Percentiles rank a stretch among this genome's conserved stretches.
Evolutionary conservation across 1,140 invertebrate genomes (phyloP).

Genomic region (Aricia agestis): DNA sequence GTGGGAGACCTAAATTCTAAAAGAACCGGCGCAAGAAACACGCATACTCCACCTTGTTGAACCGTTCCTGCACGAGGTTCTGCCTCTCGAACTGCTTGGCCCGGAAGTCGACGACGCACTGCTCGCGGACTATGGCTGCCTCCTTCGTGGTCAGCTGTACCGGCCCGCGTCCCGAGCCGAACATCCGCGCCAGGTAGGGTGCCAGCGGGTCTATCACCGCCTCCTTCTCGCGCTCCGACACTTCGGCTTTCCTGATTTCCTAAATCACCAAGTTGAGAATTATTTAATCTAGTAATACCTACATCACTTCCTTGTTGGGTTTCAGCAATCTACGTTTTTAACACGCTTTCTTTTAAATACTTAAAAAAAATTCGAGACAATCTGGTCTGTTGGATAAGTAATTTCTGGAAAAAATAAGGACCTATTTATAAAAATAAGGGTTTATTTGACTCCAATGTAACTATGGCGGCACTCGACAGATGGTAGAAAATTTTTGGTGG

Average conservation of each 20-base stretch:
- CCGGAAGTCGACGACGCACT: conserved; percentile 71
- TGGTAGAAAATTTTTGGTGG: too few relatives aligned
- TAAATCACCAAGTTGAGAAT: conserved; percentile 21
- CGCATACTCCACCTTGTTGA: conserved; percentile 52
- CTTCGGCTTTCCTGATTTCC: conserved; percentile 60
- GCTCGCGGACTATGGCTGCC: conserved; percentile 53
- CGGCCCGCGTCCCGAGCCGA: conserved; percentile 47
- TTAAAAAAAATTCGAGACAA: too few relatives aligned
- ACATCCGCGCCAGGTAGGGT: conserved; percentile 66
- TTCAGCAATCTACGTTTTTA: too few relatives aligned
- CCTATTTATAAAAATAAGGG: too few relatives aligned
- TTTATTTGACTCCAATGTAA: too few relatives aligned
- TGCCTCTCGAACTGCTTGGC: conserved; percentile 60
- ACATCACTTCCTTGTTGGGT: too few relatives aligned
- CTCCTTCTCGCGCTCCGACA: conserved; percentile 68
- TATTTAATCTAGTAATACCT: too few relatives aligned
- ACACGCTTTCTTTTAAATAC: too few relatives aligned
- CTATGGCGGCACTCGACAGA: too few relatives aligned
- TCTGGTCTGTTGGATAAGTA: too few relatives aligned
- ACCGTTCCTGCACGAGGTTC: conserved; percentile 62
- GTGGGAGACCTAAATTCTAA: too few relatives aligned
- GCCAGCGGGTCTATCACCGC: conserved; percentile 68
- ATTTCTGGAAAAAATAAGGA: too few relatives aligned
- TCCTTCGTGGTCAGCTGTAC: conserved; percentile 46
- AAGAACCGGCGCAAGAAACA: neutral